These are phyloP conservation scores for Elymnias hypermnestra DNA, from an alignment of 1,140 invertebrate genomes.

Conservation along the genomic window DNA sequence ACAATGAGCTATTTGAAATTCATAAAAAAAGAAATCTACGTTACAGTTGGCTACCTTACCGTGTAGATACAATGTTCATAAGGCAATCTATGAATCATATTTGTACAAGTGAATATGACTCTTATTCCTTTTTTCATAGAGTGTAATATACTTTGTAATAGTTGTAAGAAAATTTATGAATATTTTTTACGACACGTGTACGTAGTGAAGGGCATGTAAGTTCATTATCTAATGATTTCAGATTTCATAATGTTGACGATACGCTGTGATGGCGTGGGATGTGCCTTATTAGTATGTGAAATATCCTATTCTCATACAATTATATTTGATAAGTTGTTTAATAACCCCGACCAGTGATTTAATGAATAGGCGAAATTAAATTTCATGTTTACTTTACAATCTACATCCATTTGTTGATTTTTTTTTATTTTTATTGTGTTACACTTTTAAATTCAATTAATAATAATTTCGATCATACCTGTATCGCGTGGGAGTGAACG, in stretches of 20 bases:
- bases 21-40: conserved; percentile 29
- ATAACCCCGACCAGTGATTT: too few relatives aligned
- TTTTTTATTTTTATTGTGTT: too few relatives aligned
- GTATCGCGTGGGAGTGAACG: too few relatives aligned
- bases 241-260: neutral
- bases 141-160: neutral
- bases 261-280: too few relatives aligned
- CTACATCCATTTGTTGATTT: too few relatives aligned
- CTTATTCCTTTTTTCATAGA: neutral
- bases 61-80: neutral
- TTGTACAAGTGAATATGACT: neutral
- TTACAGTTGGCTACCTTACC: conserved; percentile 31
- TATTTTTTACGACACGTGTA: conserved; percentile 1
- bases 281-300: neutral
- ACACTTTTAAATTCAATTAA: too few relatives aligned
- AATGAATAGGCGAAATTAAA: too few relatives aligned
- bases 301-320: neutral
- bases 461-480: too few relatives aligned
- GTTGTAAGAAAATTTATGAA: neutral
- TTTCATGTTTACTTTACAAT: too few relatives aligned
- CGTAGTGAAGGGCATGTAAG: neutral
- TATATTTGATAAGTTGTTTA: neutral
- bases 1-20: conserved; percentile 48
- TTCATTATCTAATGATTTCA: conserved; percentile 2
- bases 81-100: neutral